These are phyloP conservation scores for Scaeva pyrastri DNA, from an alignment of 2,888 invertebrate species.

Conservation along the genomic window DNA sequence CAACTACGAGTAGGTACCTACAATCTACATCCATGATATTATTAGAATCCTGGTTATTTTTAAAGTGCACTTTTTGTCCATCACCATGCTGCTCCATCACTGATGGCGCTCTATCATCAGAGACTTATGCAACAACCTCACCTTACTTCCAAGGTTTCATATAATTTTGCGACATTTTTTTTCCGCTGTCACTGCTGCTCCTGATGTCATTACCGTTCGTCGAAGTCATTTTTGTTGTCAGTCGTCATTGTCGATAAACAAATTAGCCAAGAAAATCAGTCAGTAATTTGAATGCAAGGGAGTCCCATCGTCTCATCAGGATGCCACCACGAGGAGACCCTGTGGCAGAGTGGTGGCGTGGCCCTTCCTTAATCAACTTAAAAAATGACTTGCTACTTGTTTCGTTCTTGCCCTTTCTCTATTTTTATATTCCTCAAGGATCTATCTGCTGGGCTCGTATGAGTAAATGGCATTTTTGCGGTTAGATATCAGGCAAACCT, in stretches of 20 bases:
- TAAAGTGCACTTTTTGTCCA: slow-evolving; percentile 38
- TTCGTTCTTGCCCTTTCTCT: slow-evolving; percentile 25
- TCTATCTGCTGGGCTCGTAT: neutral
- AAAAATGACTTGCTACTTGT: slow-evolving; percentile 49
- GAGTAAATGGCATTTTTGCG: slow-evolving; percentile 30
- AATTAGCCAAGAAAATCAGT: slow-evolving; percentile 72
- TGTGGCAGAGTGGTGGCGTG: neutral
- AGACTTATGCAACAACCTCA: slow-evolving; percentile 52
- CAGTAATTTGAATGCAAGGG: slow-evolving; percentile 59
- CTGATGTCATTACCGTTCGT: neutral
- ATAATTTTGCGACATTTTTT: slow-evolving; percentile 1
- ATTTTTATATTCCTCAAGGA: slow-evolving; percentile 21
- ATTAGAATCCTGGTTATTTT: slow-evolving; percentile 31
- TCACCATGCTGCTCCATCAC: neutral
- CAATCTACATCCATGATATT: slow-evolving; percentile 48
- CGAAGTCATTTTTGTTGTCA: neutral
- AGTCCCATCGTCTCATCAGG: neutral
- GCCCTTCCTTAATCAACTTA: slow-evolving; percentile 59
- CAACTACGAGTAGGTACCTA: too few relatives aligned
- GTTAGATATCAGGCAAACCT: slow-evolving; percentile 64
- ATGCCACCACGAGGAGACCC: neutral
- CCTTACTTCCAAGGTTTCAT: slow-evolving; percentile 45
- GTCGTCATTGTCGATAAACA: slow-evolving; percentile 52
- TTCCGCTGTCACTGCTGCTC: neutral
- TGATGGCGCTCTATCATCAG: neutral